These are phyloP conservation scores for Euleptes europaea DNA, from an alignment of 2,113 vertebrate species.

Conservation along the genomic window DNA sequence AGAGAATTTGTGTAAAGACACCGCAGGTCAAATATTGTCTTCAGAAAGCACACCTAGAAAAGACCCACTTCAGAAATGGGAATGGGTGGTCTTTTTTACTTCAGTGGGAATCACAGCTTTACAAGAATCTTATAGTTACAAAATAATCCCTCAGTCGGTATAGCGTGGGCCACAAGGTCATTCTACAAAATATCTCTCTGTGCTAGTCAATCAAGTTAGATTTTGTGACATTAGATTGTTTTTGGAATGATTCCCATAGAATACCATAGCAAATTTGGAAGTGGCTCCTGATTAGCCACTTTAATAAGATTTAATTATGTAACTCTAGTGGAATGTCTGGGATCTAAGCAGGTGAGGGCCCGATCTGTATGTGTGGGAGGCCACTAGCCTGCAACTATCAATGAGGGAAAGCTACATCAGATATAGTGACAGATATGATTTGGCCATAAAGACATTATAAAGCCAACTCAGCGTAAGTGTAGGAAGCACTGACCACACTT, in stretches of 20 bases:
- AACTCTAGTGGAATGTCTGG: too few relatives aligned
- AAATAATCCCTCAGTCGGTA: background rate
- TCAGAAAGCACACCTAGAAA: background rate
- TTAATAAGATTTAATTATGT: too few relatives aligned
- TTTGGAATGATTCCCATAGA: too few relatives aligned
- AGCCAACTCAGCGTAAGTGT: background rate
- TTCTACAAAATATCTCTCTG: background rate
- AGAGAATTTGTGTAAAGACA: background rate
- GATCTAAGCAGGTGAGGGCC: too few relatives aligned
- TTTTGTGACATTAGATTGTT: too few relatives aligned
- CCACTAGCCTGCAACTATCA: too few relatives aligned
- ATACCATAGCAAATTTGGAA: too few relatives aligned
- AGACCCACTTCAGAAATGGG: background rate
- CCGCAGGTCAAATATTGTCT: background rate
- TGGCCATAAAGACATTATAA: background rate
- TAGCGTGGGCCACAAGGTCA: background rate
- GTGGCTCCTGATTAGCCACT: too few relatives aligned
- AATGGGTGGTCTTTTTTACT: background rate
- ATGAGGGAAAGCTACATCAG: too few relatives aligned
- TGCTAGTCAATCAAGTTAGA: background rate
- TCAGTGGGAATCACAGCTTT: background rate
- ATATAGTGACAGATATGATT: background rate
- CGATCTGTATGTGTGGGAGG: too few relatives aligned
- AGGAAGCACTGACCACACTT: background rate
- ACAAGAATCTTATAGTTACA: slow-evolving; percentile 5